phyloP scores from a whole-genome alignment of 2,888 invertebrate species.

The Pyralis farinalis region DNA sequence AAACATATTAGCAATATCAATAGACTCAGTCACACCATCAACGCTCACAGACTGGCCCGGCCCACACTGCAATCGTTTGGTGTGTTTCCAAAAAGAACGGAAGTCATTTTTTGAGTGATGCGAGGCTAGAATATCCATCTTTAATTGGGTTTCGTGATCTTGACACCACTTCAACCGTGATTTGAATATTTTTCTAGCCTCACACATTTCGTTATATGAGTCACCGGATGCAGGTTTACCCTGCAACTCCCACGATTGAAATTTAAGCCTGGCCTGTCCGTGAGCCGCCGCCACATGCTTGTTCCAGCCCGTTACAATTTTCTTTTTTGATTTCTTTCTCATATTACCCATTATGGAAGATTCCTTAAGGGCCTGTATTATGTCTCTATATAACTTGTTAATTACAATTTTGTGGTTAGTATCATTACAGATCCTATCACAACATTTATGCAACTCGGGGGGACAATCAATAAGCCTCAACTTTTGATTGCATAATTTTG shows the following conservation, averaged over 20 bases:
- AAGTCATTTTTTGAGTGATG: constrained; percentile 7
- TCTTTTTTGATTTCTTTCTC: background rate
- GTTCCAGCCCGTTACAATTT: constrained; percentile 15
- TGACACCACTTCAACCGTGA: constrained; percentile 17
- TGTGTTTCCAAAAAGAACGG: constrained; percentile 11
- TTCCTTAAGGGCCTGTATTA: constrained; percentile 2
- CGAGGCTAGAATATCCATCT: constrained; percentile 12
- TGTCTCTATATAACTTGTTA: constrained; percentile 1
- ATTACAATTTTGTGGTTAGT: background rate
- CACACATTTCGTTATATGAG: constrained; percentile 13
- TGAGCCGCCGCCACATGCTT: constrained; percentile 16
- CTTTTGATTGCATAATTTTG: constrained; percentile 5
- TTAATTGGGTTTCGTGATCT: constrained; percentile 13
- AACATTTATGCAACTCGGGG: constrained; percentile 1
- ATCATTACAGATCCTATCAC: constrained; percentile 1
- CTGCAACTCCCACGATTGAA: constrained; percentile 10
- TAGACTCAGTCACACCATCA: constrained; percentile 10
- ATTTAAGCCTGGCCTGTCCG: constrained; percentile 12
- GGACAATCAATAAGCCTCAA: constrained; percentile 9
- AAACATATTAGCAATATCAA: constrained; percentile 18
- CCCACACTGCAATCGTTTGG: constrained; percentile 10
- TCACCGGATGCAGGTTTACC: constrained; percentile 13
- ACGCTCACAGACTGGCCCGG: constrained; percentile 15
- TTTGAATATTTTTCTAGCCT: constrained; percentile 16
- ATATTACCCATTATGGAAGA: background rate